Percentiles rank a stretch among this genome's conserved stretches.
These are phyloP conservation scores for Hystrix cristata DNA, from an alignment of 2,113 vertebrate species.

Conservation along the genomic window DNA sequence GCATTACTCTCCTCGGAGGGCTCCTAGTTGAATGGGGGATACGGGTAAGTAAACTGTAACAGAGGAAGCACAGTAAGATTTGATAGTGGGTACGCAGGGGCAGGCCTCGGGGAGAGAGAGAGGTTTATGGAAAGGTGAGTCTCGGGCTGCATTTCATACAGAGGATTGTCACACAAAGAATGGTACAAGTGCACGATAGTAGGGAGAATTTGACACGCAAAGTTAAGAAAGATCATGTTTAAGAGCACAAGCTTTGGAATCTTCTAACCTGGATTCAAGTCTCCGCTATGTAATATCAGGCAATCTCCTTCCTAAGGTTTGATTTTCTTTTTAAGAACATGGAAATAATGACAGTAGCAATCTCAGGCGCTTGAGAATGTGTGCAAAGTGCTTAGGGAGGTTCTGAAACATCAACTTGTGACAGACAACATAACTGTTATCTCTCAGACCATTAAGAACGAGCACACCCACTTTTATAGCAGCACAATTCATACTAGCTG, in stretches of 20 bases:
- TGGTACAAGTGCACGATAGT: not conserved
- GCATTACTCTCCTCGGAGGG: not conserved
- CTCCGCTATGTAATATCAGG: not conserved
- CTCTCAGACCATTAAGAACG: not conserved
- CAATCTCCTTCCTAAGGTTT: not conserved
- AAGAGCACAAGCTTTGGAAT: not conserved
- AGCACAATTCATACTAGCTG: not conserved
- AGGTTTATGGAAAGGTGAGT: not conserved
- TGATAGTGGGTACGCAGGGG: not conserved
- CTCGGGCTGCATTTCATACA: not conserved
- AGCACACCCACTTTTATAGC: not conserved
- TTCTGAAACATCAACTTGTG: not conserved
- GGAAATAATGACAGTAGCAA: not conserved
- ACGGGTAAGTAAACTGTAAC: not conserved
- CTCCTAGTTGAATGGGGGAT: not conserved
- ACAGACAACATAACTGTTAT: not conserved
- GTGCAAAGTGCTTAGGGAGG: not conserved
- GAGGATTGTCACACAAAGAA: not conserved
- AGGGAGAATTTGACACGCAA: not conserved
- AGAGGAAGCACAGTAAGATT: not conserved
- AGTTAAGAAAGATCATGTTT: not conserved
- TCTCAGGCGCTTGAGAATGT: not conserved
- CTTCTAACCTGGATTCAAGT: not conserved
- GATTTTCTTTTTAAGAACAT: slow-evolving; percentile 14
- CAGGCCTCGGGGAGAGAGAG: not conserved